phyloP scores from a whole-genome alignment of 2,888 invertebrate genomes.

The Perdita meconis region DNA sequence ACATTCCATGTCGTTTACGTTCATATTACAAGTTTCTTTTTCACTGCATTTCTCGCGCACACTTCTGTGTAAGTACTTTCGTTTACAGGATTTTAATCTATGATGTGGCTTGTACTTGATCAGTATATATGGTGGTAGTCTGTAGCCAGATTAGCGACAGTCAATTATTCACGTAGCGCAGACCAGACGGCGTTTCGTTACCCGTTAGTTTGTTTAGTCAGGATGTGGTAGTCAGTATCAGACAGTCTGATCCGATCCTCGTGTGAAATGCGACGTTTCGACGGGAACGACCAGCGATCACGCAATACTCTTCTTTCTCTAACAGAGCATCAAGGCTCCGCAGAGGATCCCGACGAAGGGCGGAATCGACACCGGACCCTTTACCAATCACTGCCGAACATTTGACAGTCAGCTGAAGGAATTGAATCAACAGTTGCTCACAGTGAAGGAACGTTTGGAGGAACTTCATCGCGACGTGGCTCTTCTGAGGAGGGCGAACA shows the following conservation, averaged over 20 bases:
- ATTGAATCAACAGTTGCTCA: slow-evolving; percentile 86
- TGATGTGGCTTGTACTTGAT: slow-evolving; percentile 56
- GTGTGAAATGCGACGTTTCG: neutral
- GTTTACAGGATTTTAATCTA: slow-evolving; percentile 63
- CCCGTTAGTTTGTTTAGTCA: slow-evolving; percentile 47
- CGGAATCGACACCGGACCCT: slow-evolving; percentile 86
- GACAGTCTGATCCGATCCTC: slow-evolving; percentile 43
- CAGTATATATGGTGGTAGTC: slow-evolving; percentile 56
- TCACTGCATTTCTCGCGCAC: slow-evolving; percentile 62
- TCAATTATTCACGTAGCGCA: slow-evolving; percentile 50
- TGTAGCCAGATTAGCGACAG: slow-evolving; percentile 48
- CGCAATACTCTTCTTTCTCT: slow-evolving; percentile 30
- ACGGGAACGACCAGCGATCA: slow-evolving; percentile 6
- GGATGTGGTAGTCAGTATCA: slow-evolving; percentile 53
- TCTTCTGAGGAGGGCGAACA: slow-evolving; percentile 86
- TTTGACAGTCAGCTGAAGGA: slow-evolving; percentile 87
- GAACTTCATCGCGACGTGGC: slow-evolving; percentile 90
- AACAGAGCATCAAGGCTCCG: slow-evolving; percentile 72
- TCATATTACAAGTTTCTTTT: slow-evolving; percentile 67
- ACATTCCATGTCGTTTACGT: slow-evolving; percentile 49
- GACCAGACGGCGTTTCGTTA: slow-evolving; percentile 43
- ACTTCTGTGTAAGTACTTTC: slow-evolving; percentile 62
- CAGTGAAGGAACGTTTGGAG: slow-evolving; percentile 88
- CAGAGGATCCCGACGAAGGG: slow-evolving; percentile 77
- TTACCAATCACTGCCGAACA: slow-evolving; percentile 87